Percentiles rank a stretch among this genome's conserved stretches.
Evolutionary conservation across 2,797 vertebrate genomes (phyloP).

Genomic region (Macrochelys suwanniensis): DNA sequence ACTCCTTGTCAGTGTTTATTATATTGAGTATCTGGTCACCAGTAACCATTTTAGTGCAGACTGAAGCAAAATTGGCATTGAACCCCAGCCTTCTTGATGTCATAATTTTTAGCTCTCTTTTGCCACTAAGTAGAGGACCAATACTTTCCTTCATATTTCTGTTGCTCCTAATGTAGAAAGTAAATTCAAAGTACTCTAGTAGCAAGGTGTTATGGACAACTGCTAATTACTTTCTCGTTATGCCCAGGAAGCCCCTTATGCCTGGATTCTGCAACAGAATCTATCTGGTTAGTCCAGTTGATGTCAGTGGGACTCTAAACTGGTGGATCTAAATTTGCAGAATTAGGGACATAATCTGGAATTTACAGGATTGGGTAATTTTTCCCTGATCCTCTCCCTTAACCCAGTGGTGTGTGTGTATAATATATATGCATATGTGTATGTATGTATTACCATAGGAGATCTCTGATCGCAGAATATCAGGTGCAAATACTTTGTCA

Average conservation of each 20-base stretch:
- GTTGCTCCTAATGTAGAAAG: not conserved
- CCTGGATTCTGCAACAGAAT: not conserved
- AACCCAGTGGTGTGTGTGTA: too few relatives aligned
- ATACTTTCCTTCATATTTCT: too few relatives aligned
- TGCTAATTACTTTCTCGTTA: not conserved
- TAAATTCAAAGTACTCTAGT: not conserved
- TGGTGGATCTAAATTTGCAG: not conserved
- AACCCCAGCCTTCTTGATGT: too few relatives aligned
- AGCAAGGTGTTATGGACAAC: not conserved
- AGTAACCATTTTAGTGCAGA: too few relatives aligned
- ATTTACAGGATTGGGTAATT: not conserved
- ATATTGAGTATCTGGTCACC: too few relatives aligned
- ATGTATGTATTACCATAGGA: not conserved
- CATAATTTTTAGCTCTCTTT: too few relatives aligned
- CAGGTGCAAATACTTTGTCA: not conserved
- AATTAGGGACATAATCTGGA: not conserved
- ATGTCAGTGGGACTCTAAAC: not conserved
- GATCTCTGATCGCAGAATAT: not conserved
- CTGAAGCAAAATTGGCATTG: too few relatives aligned
- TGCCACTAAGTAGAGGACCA: too few relatives aligned
- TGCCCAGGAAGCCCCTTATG: not conserved
- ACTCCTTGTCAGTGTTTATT: too few relatives aligned
- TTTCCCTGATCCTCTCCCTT: not conserved
- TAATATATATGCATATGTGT: too few relatives aligned
- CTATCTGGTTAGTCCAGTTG: not conserved